Evolutionary conservation across 2,888 invertebrate species (phyloP).

Genomic region (Crossocerus cetratus): DNA sequence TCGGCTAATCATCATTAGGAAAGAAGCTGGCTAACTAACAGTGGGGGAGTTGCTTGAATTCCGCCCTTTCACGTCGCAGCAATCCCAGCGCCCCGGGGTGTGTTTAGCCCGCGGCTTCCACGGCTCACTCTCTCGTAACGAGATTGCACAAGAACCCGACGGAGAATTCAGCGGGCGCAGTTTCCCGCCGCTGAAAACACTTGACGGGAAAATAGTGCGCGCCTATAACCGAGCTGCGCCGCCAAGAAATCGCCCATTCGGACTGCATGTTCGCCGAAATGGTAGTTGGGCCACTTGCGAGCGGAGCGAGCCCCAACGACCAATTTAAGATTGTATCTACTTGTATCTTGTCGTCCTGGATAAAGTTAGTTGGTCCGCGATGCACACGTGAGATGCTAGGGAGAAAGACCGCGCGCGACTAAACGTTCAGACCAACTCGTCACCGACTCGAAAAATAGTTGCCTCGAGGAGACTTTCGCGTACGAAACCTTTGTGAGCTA

Average conservation of each 20-base stretch:
- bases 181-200: too few species aligned
- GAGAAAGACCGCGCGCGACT: conserved; percentile 56
- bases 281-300: too few species aligned
- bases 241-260: too few species aligned
- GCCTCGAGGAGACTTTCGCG: conserved; percentile 25
- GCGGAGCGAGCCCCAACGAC: too few species aligned
- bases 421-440: conserved; percentile 56
- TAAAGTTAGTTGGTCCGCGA: too few species aligned
- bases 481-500: not conserved
- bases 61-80: conserved; percentile 53
- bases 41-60: conserved; percentile 29
- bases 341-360: too few species aligned
- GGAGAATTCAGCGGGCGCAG: not conserved
- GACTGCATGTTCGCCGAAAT: too few species aligned
- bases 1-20: conserved; percentile 9
- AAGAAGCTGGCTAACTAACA: conserved; percentile 18
- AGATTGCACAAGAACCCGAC: not conserved
- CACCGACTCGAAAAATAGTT: conserved; percentile 38
- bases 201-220: too few species aligned
- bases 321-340: too few species aligned
- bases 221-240: too few species aligned
- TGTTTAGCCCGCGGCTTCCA: conserved; percentile 28
- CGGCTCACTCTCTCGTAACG: too few species aligned
- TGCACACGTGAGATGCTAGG: conserved; percentile 27
- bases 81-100: conserved; percentile 48